These are phyloP conservation scores for Luscinia luscinia DNA, from an alignment of 2,797 vertebrate species.

Conservation along the genomic window DNA sequence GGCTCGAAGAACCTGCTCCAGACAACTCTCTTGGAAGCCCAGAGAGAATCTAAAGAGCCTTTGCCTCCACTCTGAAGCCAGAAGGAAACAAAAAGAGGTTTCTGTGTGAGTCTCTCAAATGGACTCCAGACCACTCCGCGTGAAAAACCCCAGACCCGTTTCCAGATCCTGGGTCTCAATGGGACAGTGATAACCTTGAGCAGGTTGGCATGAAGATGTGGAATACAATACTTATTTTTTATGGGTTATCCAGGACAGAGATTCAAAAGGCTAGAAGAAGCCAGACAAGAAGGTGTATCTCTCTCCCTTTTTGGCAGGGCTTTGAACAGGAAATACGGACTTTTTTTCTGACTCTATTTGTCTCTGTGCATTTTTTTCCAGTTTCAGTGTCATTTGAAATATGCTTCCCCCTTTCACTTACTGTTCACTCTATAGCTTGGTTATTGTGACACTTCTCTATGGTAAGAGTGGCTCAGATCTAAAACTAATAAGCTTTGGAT, in stretches of 20 bases:
- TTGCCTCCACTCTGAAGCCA: neutral
- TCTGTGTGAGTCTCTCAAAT: neutral
- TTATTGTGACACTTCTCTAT: neutral
- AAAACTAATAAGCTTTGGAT: neutral
- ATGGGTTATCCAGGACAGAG: neutral
- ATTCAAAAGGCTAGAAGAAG: neutral
- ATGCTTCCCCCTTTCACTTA: neutral
- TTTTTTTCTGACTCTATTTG: neutral
- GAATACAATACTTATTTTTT: neutral
- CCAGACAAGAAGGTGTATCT: too few relatives aligned
- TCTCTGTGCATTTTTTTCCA: neutral
- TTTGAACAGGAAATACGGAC: neutral
- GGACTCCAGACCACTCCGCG: rapidly evolving
- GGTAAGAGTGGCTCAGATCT: neutral
- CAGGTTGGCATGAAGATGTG: neutral
- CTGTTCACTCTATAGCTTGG: neutral
- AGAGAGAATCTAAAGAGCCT: neutral
- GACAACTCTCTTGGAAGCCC: neutral
- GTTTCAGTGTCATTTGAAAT: neutral
- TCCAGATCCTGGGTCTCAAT: neutral
- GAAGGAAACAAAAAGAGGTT: neutral
- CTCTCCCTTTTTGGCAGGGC: neutral
- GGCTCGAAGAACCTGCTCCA: neutral
- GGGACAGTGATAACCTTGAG: too few relatives aligned
- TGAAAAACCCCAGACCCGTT: neutral